A percentile compares a stretch with the other conserved stretches of the same genome.
phyloP scores from a whole-genome alignment of 2,113 vertebrate species.

The Gallinago undulata region DNA sequence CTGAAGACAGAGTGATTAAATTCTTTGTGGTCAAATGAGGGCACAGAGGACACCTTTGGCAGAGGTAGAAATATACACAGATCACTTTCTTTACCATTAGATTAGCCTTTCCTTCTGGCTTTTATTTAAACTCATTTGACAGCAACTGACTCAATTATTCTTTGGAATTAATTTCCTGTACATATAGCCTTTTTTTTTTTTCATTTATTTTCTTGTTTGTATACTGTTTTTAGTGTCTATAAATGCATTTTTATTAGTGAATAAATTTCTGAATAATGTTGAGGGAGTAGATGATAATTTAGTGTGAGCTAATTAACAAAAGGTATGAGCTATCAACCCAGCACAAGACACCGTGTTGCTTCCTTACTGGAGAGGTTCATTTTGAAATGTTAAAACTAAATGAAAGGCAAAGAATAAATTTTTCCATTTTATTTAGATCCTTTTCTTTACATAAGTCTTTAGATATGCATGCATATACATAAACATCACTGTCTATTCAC shows the following conservation, averaged over 20 bases:
- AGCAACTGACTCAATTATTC: background rate
- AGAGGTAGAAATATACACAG: background rate
- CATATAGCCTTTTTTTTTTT: background rate
- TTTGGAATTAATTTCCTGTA: background rate
- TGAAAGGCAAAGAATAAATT: background rate
- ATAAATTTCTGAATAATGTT: background rate
- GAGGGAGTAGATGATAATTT: background rate
- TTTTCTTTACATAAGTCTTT: background rate
- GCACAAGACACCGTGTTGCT: background rate
- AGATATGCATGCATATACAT: background rate
- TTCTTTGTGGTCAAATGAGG: background rate
- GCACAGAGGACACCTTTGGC: background rate
- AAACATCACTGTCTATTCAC: background rate
- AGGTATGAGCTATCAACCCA: background rate
- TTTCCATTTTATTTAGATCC: background rate
- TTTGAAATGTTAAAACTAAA: background rate
- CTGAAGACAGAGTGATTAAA: conserved; percentile 17
- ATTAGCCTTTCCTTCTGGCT: conserved; percentile 25
- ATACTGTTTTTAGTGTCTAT: background rate
- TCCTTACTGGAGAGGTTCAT: background rate
- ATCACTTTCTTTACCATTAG: background rate
- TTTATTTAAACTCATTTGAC: background rate
- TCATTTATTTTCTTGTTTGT: background rate
- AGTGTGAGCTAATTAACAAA: background rate
- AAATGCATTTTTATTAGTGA: background rate